Evolutionary conservation across 2,797 vertebrate species (phyloP).

Genomic region (Potorous gilbertii): DNA sequence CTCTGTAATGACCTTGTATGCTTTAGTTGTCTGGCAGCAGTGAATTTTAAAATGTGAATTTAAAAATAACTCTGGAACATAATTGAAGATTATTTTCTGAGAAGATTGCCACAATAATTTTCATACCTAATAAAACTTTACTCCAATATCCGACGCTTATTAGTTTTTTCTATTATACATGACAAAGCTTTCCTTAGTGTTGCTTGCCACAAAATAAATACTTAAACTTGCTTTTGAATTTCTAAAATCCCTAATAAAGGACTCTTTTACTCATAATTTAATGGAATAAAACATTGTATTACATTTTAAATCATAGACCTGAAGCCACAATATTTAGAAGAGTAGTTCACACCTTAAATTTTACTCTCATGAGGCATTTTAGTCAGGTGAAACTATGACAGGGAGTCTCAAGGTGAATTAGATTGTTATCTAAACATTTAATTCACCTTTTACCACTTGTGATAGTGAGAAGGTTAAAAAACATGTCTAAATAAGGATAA

Average conservation of each 20-base stretch:
- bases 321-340: background rate
- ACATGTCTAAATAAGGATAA: background rate
- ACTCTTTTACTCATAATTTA: background rate
- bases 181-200: background rate
- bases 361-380: background rate
- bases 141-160: slow-evolving; percentile 7
- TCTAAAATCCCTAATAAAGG: slow-evolving; percentile 23
- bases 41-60: slow-evolving; percentile 4
- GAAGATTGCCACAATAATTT: slow-evolving; percentile 18
- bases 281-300: background rate
- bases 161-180: slow-evolving; percentile 22
- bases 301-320: background rate
- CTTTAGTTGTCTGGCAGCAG: slow-evolving; percentile 33
- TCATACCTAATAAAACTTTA: slow-evolving; percentile 8
- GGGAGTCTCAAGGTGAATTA: slow-evolving; percentile 19
- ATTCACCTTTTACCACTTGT: background rate
- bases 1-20: slow-evolving; percentile 20
- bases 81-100: slow-evolving; percentile 53
- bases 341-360: slow-evolving; percentile 2
- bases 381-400: background rate
- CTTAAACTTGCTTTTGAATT: slow-evolving; percentile 33
- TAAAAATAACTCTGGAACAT: slow-evolving; percentile 5
- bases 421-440: slow-evolving; percentile 13
- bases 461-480: background rate
- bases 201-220: slow-evolving; percentile 37